phyloP scores from a whole-genome alignment of 1,140 invertebrate genomes.

The Acromyrmex heyeri region DNA sequence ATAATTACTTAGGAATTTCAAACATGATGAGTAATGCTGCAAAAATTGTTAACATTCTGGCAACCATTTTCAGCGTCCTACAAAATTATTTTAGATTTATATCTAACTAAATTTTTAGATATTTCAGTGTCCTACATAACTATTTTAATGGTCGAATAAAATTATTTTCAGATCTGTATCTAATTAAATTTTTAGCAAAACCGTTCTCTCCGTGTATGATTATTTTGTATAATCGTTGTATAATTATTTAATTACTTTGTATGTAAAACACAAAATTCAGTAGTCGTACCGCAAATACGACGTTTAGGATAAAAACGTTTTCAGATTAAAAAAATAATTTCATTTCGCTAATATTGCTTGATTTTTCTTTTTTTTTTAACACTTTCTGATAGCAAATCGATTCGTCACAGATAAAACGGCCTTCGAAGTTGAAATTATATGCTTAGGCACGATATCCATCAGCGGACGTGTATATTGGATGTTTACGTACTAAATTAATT shows the following conservation, averaged over 20 bases:
- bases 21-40: no score
- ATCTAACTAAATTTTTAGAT: no score
- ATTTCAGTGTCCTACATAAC: no score
- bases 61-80: no score
- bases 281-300: no score
- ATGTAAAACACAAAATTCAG: not conserved
- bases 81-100: no score
- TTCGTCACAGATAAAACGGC: not conserved
- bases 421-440: not conserved
- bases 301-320: not conserved
- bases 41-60: no score
- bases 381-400: not conserved
- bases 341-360: not conserved
- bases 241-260: not conserved
- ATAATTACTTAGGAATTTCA: no score
- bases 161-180: no score
- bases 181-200: no score
- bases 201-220: not conserved
- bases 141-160: no score
- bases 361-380: not conserved
- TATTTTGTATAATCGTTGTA: not conserved
- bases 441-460: not conserved
- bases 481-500: constrained; percentile 20
- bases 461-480: not conserved
- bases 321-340: constrained; percentile 5